A percentile compares a stretch with the other conserved stretches of the same genome.
Evolutionary conservation across 2,888 invertebrate species (phyloP).

Genomic region (Strigamia crassipes): DNA sequence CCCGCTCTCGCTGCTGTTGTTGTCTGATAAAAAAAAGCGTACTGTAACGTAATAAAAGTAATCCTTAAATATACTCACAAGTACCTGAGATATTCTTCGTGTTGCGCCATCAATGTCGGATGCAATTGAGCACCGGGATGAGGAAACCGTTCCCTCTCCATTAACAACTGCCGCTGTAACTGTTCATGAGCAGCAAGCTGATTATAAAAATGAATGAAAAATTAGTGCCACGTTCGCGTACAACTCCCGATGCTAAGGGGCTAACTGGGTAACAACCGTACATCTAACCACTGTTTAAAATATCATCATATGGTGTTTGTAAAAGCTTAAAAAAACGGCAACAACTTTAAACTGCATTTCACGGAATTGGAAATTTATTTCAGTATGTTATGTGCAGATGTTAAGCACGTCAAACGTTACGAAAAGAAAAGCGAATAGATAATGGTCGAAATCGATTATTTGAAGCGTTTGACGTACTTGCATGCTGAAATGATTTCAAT

Average conservation of each 20-base stretch:
- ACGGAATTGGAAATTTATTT: background rate
- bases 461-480: background rate
- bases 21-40: conserved; percentile 65
- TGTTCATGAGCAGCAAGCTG: conserved; percentile 73
- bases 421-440: too few species aligned
- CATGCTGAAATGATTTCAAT: background rate
- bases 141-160: conserved; percentile 76
- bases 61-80: background rate
- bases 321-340: background rate
- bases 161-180: conserved; percentile 78
- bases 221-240: background rate
- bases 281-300: background rate
- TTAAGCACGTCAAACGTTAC: background rate
- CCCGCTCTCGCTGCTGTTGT: conserved; percentile 74
- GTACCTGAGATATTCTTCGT: conserved; percentile 60
- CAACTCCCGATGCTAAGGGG: background rate
- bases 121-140: conserved; percentile 58
- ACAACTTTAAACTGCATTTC: background rate
- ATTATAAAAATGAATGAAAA: background rate
- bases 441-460: too few species aligned
- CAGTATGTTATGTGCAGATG: background rate
- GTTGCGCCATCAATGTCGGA: conserved; percentile 69
- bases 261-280: background rate
- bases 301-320: background rate
- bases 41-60: background rate